A percentile compares a stretch with the other conserved stretches of the same genome.
Evolutionary conservation across 2,797 vertebrate genomes (phyloP).

Genomic region (Synanceia verrucosa): DNA sequence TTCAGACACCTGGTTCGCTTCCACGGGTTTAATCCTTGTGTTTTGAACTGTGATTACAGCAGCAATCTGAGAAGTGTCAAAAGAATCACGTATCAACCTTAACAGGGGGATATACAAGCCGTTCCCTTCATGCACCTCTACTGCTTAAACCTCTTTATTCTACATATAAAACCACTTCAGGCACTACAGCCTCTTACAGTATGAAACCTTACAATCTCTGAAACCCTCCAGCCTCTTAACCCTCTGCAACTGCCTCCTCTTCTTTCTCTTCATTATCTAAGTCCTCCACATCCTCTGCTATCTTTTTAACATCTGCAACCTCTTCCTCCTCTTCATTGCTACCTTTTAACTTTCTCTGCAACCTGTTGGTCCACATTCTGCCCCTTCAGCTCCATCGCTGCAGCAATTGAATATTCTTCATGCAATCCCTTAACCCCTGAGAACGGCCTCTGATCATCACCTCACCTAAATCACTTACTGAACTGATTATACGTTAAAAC

Average conservation of each 20-base stretch:
- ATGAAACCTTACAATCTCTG: slow-evolving; percentile 27
- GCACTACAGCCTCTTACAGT: slow-evolving; percentile 34
- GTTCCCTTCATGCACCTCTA: slow-evolving; percentile 35
- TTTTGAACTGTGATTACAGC: slow-evolving; percentile 41
- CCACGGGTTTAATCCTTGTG: slow-evolving; percentile 46
- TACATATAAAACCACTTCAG: slow-evolving; percentile 52
- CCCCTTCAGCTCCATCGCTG: slow-evolving; percentile 1
- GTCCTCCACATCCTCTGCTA: slow-evolving; percentile 26
- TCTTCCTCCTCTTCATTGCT: slow-evolving; percentile 14
- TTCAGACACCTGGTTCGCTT: slow-evolving; percentile 55
- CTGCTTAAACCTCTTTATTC: slow-evolving; percentile 49
- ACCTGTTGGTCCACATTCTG: slow-evolving; percentile 32
- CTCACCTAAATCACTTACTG: slow-evolving; percentile 9
- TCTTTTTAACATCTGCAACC: slow-evolving; percentile 40
- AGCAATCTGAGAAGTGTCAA: slow-evolving; percentile 61
- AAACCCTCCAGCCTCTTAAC: slow-evolving; percentile 52
- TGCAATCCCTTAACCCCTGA: slow-evolving; percentile 11
- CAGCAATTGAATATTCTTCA: slow-evolving; percentile 8
- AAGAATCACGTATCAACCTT: slow-evolving; percentile 51
- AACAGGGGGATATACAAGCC: slow-evolving; percentile 41
- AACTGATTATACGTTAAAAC: slow-evolving; percentile 14
- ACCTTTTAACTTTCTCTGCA: not conserved
- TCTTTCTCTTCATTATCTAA: slow-evolving; percentile 51
- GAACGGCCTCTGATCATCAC: not conserved
- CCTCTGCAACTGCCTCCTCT: slow-evolving; percentile 35